These are phyloP conservation scores for Hippoglossus hippoglossus DNA, from an alignment of 2,797 vertebrate species.

Conservation along the genomic window DNA sequence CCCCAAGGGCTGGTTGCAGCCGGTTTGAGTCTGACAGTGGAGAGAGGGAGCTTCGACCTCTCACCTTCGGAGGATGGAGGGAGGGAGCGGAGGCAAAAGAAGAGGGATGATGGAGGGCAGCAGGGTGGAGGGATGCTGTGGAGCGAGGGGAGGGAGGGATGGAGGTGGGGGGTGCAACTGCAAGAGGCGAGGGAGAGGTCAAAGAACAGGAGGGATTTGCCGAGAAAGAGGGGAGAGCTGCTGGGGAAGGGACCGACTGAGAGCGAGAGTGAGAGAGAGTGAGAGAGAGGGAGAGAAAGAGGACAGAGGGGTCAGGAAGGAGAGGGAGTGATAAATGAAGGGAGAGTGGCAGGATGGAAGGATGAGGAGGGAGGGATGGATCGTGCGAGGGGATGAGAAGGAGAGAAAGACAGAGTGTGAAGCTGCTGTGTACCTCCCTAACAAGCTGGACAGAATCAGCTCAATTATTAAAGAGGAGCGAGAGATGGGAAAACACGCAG, in stretches of 20 bases:
- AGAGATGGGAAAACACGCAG: conserved; percentile 79
- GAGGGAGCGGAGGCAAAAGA: conserved; percentile 52
- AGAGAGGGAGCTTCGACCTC: conserved; percentile 81
- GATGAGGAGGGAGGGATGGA: conserved; percentile 55
- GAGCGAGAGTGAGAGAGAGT: conserved; percentile 40
- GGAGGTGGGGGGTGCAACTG: conserved; percentile 44
- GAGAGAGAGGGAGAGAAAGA: conserved; percentile 41
- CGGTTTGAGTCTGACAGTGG: conserved; percentile 80
- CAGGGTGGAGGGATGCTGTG: conserved; percentile 44
- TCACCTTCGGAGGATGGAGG: conserved; percentile 78
- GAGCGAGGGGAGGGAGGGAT: conserved; percentile 51
- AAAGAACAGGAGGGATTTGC: conserved; percentile 80
- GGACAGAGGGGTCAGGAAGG: conserved; percentile 68
- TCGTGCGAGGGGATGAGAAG: conserved; percentile 55
- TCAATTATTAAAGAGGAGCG: conserved; percentile 87
- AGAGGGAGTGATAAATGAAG: conserved; percentile 73
- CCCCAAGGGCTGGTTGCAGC: conserved; percentile 74
- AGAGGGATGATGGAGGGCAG: conserved; percentile 73
- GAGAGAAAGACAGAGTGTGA: conserved; percentile 75
- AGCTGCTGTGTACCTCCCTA: conserved; percentile 83
- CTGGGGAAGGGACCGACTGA: conserved; percentile 42
- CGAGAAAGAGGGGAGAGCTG: conserved; percentile 54
- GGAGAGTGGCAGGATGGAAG: conserved; percentile 59
- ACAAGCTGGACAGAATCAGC: conserved; percentile 86
- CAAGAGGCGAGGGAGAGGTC: conserved; percentile 76